Base-by-base conservation (phyloP, 1,140 invertebrate genomes). In the Drosophila orena region DNA sequence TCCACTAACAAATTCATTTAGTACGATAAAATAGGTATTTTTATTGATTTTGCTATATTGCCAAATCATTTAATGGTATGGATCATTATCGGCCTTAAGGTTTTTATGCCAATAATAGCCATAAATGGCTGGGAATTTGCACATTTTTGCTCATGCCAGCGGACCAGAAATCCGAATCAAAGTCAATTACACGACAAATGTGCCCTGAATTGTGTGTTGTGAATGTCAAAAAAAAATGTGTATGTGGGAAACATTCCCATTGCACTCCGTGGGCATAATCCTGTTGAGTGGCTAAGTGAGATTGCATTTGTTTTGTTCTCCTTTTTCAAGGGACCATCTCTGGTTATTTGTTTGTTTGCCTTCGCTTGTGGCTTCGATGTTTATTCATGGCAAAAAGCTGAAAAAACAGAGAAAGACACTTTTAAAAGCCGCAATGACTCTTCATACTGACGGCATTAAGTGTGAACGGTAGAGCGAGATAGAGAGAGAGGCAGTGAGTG, bases 351-450 rank as follows among this genome's bases (percentile, higher is more conserved):
- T 59, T 65, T 62, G 59, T 55, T 64, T 70, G 68, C 40, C 54
- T 57, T 70, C 69, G 69, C 60, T 47, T 70, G 50, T 57, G 65
- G 34, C 50, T 65, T 65, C 59, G 42, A 70, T 75, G 72, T 74
- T 75, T 75, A 75, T 75, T 75, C 59, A 65, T 74, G 58, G 20
- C 52, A 74, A 69, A 54, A 69, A 66, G 65, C 43, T 38, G 52
- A 57, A 68, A 44, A 68, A 53, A 68, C n/a, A 49, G 47, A 22
- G 15, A 35, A 24, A n/a, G 14, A 43, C 30, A 68, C 44, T 52
- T 38, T 74, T 75, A 75, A 75, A 74, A 75, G 72, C 72, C 70
- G 72, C 72, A 75, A 75, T 75, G 72, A 74, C 72, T 75, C 71
- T 75, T 65, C 70, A 64, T 42, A 75, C 74, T 75, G 72, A 75